Percentiles rank a stretch among this genome's conserved stretches.
Conservation (phyloP, 1,140 invertebrate genomes). For the Berghia stephanieae region DNA sequence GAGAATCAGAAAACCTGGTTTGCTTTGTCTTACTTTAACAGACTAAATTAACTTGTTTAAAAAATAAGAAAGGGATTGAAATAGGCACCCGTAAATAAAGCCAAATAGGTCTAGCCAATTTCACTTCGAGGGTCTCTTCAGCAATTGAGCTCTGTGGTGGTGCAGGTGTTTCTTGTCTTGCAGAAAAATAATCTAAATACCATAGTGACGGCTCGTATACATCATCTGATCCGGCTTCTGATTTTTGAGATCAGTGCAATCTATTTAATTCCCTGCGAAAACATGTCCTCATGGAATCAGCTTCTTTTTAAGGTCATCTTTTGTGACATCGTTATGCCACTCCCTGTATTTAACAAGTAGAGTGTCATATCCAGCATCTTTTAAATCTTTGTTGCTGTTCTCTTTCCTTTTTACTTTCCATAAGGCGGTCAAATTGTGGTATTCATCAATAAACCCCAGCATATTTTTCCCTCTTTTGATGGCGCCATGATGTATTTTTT, state of each 20-base stretch:
- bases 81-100: too few relatives aligned
- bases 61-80: too few relatives aligned
- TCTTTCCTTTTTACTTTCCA: background rate
- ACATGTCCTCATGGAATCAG: background rate
- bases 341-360: background rate
- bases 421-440: background rate
- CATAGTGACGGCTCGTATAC: too few relatives aligned
- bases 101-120: too few relatives aligned
- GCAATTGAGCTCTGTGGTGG: too few relatives aligned
- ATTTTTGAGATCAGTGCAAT: too few relatives aligned
- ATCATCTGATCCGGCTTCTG: too few relatives aligned
- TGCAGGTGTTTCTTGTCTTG: background rate
- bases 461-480: constrained; percentile 17
- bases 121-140: too few relatives aligned
- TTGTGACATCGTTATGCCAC: background rate
- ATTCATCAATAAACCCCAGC: background rate
- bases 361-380: constrained; percentile 14
- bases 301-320: background rate
- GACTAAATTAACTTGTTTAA: too few relatives aligned
- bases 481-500: background rate
- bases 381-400: background rate
- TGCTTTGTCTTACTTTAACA: too few relatives aligned
- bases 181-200: background rate
- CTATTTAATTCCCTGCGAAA: background rate
- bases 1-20: too few relatives aligned